A percentile compares a stretch with the other conserved stretches of the same genome.
Evolutionary conservation across 2,888 invertebrate species (phyloP).

Genomic region (Orgyia antiqua): DNA sequence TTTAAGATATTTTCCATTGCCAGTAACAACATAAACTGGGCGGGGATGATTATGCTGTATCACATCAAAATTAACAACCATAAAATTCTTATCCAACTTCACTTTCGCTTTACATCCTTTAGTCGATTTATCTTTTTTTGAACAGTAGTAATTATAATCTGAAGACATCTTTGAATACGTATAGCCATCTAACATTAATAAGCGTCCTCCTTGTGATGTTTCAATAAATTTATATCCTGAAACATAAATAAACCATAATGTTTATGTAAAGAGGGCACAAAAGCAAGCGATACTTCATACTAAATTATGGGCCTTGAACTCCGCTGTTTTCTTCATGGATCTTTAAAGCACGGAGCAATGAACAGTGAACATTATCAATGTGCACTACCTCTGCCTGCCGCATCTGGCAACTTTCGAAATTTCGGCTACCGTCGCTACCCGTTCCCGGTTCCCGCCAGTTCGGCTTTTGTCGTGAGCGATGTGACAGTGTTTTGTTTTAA

Average conservation of each 20-base stretch:
- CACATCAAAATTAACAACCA: background rate
- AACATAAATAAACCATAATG: slow-evolving; percentile 1
- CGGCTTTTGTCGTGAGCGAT: too few species aligned
- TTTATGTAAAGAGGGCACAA: too few species aligned
- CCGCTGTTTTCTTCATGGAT: too few species aligned
- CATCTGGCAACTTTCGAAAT: too few species aligned
- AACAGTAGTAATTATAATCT: slow-evolving; percentile 24
- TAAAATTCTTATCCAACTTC: slow-evolving; percentile 11
- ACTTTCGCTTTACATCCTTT: slow-evolving; percentile 23
- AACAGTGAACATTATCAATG: too few species aligned
- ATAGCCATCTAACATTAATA: slow-evolving; percentile 26
- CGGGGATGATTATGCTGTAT: slow-evolving; percentile 1
- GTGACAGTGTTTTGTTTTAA: too few species aligned
- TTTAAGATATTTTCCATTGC: background rate
- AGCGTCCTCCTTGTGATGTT: slow-evolving; percentile 11
- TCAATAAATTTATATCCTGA: slow-evolving; percentile 3
- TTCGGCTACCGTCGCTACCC: too few species aligned
- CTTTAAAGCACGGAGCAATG: too few species aligned
- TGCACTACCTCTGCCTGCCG: too few species aligned
- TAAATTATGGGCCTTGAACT: too few species aligned
- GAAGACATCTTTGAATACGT: slow-evolving; percentile 25
- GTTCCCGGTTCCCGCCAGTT: too few species aligned
- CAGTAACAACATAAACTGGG: background rate
- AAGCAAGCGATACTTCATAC: too few species aligned
- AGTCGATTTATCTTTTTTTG: slow-evolving; percentile 13